Evolutionary conservation across 2,888 invertebrate genomes (phyloP).

Genomic region (Orthonevra nobilis): DNA sequence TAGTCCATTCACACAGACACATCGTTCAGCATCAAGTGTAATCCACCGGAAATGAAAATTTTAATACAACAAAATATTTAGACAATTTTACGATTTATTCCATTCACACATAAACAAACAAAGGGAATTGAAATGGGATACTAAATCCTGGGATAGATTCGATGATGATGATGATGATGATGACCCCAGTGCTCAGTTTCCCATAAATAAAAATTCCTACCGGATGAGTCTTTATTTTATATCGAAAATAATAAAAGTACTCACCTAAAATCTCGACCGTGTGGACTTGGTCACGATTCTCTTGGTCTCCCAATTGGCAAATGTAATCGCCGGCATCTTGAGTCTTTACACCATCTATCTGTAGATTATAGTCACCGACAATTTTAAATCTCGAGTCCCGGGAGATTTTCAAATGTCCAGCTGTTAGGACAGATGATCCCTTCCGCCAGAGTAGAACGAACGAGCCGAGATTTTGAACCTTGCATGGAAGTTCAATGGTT

Average conservation of each 20-base stretch:
- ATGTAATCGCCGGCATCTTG: conserved; percentile 88
- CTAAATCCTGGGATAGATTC: conserved; percentile 15
- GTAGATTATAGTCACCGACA: conserved; percentile 86
- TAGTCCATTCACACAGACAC: not conserved
- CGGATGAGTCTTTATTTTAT: conserved; percentile 4
- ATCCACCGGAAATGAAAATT: conserved; percentile 70
- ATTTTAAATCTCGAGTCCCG: conserved; percentile 85
- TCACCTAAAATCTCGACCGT: conserved; percentile 85
- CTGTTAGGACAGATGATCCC: conserved; percentile 86
- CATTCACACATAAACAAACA: conserved; percentile 1
- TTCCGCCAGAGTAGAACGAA: conserved; percentile 86
- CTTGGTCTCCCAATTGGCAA: conserved; percentile 87
- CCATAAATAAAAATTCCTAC: conserved; percentile 51
- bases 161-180: not conserved
- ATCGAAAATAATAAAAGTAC: conserved; percentile 10
- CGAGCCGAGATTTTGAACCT: conserved; percentile 87
- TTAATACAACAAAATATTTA: conserved; percentile 68
- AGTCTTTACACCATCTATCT: conserved; percentile 86
- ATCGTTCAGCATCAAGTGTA: conserved; percentile 49
- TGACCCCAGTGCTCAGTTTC: conserved; percentile 3
- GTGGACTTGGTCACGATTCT: conserved; percentile 86
- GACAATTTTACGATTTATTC: conserved; percentile 35
- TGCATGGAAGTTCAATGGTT: conserved; percentile 88
- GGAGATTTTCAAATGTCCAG: conserved; percentile 86
- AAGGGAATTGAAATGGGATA: not conserved